A percentile compares a stretch with the other conserved stretches of the same genome.
These are phyloP conservation scores for Sisor rabdophorus DNA, from an alignment of 2,113 vertebrate species.

Conservation along the genomic window DNA sequence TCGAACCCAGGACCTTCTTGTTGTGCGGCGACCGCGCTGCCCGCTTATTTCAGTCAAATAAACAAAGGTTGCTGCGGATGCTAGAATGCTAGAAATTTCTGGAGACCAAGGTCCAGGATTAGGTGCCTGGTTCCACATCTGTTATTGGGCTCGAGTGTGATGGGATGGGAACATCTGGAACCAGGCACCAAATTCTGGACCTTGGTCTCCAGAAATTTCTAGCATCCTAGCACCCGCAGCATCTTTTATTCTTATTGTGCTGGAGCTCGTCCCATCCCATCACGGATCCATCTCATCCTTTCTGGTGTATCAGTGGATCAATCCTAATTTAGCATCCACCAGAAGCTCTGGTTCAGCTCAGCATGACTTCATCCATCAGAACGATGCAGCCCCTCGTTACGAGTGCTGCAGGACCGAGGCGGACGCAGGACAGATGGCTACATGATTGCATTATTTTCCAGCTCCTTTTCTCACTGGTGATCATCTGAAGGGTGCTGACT, in stretches of 20 bases:
- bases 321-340: neutral
- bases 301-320: conserved; percentile 17
- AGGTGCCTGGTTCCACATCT: neutral
- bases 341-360: conserved; percentile 27
- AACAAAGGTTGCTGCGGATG: no score
- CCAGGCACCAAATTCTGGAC: neutral
- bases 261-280: neutral
- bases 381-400: conserved; percentile 16
- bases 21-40: no score
- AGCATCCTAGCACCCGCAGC: no score
- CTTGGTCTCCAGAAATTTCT: neutral
- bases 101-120: neutral
- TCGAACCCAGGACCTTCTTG: no score
- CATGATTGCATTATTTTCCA: conserved; percentile 45
- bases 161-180: no score
- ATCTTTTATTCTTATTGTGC: no score
- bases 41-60: no score
- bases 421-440: conserved; percentile 44
- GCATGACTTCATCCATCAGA: conserved; percentile 28
- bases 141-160: neutral
- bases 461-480: conserved; percentile 34
- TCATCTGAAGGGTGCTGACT: conserved; percentile 36
- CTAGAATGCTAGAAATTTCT: neutral
- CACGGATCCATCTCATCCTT: neutral
- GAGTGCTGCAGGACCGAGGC: conserved; percentile 19